Percentiles rank a stretch among this genome's conserved stretches.
phyloP scores from a whole-genome alignment of 2,797 vertebrate species.

The Odontamblyopus rebecca region DNA sequence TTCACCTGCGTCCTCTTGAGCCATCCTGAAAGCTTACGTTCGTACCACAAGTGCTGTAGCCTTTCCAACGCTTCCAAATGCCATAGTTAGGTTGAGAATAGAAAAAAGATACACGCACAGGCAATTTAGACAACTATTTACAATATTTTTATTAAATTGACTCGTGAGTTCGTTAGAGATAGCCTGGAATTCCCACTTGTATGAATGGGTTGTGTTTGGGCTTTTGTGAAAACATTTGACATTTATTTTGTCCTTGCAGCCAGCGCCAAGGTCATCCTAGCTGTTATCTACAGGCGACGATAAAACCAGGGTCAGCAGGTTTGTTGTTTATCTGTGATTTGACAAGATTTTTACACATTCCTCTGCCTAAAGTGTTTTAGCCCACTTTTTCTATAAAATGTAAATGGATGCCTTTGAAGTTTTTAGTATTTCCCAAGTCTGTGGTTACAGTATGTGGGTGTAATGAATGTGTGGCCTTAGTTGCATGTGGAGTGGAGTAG shows the following conservation, averaged over 20 bases:
- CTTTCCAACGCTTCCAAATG: not conserved
- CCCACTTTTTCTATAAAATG: not conserved
- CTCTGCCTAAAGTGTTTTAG: constrained; percentile 9
- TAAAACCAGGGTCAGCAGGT: constrained; percentile 59
- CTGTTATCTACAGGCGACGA: constrained; percentile 58
- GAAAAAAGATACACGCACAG: not conserved
- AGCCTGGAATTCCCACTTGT: constrained; percentile 8
- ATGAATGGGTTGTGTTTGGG: not conserved
- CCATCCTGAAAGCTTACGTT: not conserved
- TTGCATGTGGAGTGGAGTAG: constrained; percentile 15
- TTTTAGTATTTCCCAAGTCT: not conserved
- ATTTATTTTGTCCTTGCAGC: constrained; percentile 58
- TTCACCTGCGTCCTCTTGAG: constrained; percentile 35
- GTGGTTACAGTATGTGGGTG: constrained; percentile 29
- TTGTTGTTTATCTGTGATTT: constrained; percentile 48
- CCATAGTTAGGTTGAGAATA: not conserved
- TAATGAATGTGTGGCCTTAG: constrained; percentile 18
- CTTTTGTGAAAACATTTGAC: constrained; percentile 26
- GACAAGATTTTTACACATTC: constrained; percentile 36
- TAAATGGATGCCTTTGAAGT: not conserved
- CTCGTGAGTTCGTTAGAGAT: not conserved
- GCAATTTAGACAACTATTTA: too few relatives aligned
- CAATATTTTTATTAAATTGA: not conserved
- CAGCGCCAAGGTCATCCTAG: constrained; percentile 59
- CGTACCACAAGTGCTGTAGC: not conserved